Evolutionary conservation across 2,113 vertebrate genomes (phyloP).

Genomic region (Pelecanoides urinatrix): DNA sequence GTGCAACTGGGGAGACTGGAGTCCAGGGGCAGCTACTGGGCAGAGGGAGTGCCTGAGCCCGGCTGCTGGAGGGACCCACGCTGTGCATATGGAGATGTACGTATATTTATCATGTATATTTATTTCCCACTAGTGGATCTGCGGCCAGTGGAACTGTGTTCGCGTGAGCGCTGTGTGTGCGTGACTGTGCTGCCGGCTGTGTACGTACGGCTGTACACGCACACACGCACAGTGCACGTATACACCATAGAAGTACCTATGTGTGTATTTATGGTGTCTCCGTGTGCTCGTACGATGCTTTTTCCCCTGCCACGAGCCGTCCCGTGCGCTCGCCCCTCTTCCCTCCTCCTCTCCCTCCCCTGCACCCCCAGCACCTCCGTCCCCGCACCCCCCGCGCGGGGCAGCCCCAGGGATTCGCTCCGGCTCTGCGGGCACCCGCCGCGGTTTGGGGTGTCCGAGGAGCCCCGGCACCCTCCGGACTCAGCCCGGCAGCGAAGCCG

Average conservation of each 20-base stretch:
- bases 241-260: fast-evolving
- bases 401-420: background rate
- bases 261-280: fast-evolving
- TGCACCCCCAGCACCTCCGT: background rate
- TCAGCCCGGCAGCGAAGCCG: too few species aligned
- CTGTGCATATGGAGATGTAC: fast-evolving
- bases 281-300: fast-evolving
- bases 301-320: background rate
- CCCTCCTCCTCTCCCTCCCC: background rate
- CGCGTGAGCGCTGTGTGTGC: fast-evolving
- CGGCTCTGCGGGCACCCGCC: fast-evolving
- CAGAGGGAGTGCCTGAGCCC: background rate
- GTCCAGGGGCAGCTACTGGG: background rate
- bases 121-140: background rate
- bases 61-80: background rate
- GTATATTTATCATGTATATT: fast-evolving
- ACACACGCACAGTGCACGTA: background rate
- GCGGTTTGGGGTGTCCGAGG: fast-evolving
- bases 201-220: fast-evolving
- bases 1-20: background rate
- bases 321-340: background rate
- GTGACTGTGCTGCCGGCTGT: fast-evolving
- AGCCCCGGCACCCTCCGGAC: fast-evolving
- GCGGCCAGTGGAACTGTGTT: fast-evolving
- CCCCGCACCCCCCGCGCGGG: background rate